Evolutionary conservation across 2,113 vertebrate species (phyloP).

Genomic region (Elephantulus edwardii): DNA sequence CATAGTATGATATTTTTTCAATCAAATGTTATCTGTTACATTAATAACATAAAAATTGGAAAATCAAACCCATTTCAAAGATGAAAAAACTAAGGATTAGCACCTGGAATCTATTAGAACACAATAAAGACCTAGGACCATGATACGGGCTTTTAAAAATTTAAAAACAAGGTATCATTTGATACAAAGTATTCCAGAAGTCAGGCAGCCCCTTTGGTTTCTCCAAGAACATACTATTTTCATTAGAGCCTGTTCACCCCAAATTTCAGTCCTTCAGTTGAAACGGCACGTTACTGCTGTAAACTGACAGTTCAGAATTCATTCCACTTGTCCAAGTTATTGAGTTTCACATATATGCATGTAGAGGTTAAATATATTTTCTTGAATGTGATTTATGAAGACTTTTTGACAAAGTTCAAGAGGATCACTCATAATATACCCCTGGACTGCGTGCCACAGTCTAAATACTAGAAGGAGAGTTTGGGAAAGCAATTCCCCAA

Average conservation of each 20-base stretch:
- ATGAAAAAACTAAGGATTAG: conserved; percentile 9
- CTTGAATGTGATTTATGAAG: conserved; percentile 74
- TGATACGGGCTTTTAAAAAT: not conserved
- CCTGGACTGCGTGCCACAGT: conserved; percentile 50
- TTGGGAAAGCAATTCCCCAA: conserved; percentile 47
- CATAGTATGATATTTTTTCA: conserved; percentile 11
- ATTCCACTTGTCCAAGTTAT: conserved; percentile 67
- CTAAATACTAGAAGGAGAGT: conserved; percentile 60
- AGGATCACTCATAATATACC: conserved; percentile 47
- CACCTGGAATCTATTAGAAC: not conserved
- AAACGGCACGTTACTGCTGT: conserved; percentile 55
- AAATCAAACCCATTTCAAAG: conserved; percentile 27
- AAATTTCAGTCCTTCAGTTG: conserved; percentile 55
- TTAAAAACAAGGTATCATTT: conserved; percentile 47
- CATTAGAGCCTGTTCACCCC: conserved; percentile 50
- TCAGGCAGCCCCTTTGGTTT: conserved; percentile 31
- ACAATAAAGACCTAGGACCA: not conserved
- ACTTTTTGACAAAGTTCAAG: conserved; percentile 66
- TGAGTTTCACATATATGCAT: conserved; percentile 63
- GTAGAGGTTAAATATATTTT: conserved; percentile 64
- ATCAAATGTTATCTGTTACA: not conserved
- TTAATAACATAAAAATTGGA: not conserved
- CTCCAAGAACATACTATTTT: conserved; percentile 59
- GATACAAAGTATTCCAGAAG: conserved; percentile 38
- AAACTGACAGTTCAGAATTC: conserved; percentile 72